Conservation (phyloP, 2,888 invertebrate species). For the Seira musarum region DNA sequence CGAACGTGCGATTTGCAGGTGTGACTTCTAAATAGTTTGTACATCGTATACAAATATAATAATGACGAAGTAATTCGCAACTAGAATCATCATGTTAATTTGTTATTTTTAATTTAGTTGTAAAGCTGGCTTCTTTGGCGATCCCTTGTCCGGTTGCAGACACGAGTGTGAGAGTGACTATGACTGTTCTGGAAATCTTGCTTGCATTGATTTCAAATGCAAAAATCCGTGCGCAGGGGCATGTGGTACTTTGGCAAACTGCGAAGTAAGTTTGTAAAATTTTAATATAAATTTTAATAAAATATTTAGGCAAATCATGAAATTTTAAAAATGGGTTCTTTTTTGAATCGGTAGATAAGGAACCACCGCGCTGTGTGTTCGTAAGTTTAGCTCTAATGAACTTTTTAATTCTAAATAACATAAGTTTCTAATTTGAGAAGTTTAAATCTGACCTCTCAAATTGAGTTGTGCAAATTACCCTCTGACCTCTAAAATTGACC, state of each 20-base stretch:
- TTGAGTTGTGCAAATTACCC: slow-evolving; percentile 73
- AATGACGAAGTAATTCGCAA: no score
- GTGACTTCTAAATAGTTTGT: no score
- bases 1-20: slow-evolving; percentile 85
- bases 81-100: no score
- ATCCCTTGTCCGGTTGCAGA: slow-evolving; percentile 70
- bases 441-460: not conserved
- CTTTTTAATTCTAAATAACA: no score
- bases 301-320: not conserved
- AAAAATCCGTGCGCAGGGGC: slow-evolving; percentile 80
- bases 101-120: no score
- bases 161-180: slow-evolving; percentile 70
- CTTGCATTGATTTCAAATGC: slow-evolving; percentile 83
- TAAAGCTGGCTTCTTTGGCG: slow-evolving; percentile 62
- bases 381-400: slow-evolving; percentile 37
- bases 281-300: not conserved
- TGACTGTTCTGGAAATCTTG: slow-evolving; percentile 74
- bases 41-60: no score
- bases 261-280: slow-evolving; percentile 76
- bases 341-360: slow-evolving; percentile 54
- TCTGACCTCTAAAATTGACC: no score
- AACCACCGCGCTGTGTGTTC: slow-evolving; percentile 68
- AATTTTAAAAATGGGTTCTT: not conserved
- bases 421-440: not conserved
- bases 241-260: slow-evolving; percentile 86